These are phyloP conservation scores for Agrochola macilenta DNA, from an alignment of 2,888 invertebrate genomes.

Conservation along the genomic window DNA sequence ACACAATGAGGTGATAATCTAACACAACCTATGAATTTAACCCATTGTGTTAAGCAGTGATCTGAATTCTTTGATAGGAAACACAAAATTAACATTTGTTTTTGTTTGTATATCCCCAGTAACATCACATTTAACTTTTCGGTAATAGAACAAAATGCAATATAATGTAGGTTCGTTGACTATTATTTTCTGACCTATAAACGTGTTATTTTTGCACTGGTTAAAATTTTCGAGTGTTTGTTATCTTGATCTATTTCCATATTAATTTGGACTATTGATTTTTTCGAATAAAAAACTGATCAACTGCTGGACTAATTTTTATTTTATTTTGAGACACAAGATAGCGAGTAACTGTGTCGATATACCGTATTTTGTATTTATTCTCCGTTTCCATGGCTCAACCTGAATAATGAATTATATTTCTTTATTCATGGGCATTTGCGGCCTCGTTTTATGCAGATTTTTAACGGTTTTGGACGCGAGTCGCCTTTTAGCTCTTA, in stretches of 20 bases:
- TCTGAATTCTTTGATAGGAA: slow-evolving; percentile 13
- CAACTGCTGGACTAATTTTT: slow-evolving; percentile 9
- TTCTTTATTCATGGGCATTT: slow-evolving; percentile 68
- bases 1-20: slow-evolving; percentile 46
- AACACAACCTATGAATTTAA: slow-evolving; percentile 13
- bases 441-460: slow-evolving; percentile 65
- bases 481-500: slow-evolving; percentile 45
- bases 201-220: neutral
- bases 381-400: slow-evolving; percentile 61
- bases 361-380: slow-evolving; percentile 70
- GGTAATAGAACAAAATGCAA: neutral
- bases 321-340: slow-evolving; percentile 20
- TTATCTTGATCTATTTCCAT: neutral
- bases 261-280: neutral
- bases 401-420: slow-evolving; percentile 69
- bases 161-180: neutral
- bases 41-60: slow-evolving; percentile 35
- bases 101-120: neutral
- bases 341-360: slow-evolving; percentile 65
- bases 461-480: slow-evolving; percentile 57
- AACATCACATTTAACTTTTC: neutral
- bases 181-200: neutral
- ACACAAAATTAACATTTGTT: slow-evolving; percentile 1
- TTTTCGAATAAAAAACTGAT: neutral
- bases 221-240: neutral